These are phyloP conservation scores for Pseudomyrmex sp. DNA, from an alignment of 1,140 invertebrate genomes.

Conservation along the genomic window DNA sequence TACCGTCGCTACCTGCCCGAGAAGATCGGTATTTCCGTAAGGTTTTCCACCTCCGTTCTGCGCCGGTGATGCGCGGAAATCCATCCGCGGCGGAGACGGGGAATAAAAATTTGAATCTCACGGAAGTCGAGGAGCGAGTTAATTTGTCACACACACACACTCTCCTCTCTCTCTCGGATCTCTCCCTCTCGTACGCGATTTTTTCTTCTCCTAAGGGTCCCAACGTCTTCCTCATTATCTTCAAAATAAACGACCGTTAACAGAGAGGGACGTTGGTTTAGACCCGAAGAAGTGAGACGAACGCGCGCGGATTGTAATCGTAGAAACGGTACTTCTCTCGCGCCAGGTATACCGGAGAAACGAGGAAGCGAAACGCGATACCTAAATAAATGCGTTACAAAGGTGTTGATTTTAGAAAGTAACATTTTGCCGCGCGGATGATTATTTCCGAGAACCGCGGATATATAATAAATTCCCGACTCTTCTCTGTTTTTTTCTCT, in stretches of 20 bases:
- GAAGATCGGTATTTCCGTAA: constrained; percentile 60
- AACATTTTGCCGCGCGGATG: constrained; percentile 32
- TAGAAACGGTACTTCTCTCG: constrained; percentile 56
- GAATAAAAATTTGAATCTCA: constrained; percentile 51
- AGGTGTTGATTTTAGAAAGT: constrained; percentile 56
- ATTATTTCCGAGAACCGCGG: constrained; percentile 42
- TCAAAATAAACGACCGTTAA: constrained; percentile 48
- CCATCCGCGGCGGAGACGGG: constrained; percentile 5
- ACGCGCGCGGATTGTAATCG: constrained; percentile 55
- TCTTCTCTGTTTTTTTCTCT: neutral
- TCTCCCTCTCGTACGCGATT: constrained; percentile 8
- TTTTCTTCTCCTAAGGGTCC: constrained; percentile 13
- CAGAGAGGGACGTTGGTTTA: constrained; percentile 48
- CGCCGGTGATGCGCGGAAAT: constrained; percentile 21
- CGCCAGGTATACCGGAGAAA: constrained; percentile 16
- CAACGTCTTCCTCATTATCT: constrained; percentile 55
- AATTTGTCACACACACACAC: constrained; percentile 69
- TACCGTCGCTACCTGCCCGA: constrained; percentile 40
- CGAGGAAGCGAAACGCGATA: constrained; percentile 58
- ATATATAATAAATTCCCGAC: neutral
- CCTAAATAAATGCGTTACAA: constrained; percentile 56
- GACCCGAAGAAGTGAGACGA: constrained; percentile 42
- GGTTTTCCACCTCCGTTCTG: constrained; percentile 39
- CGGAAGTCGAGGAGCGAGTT: constrained; percentile 54
- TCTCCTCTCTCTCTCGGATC: constrained; percentile 1